Percentiles rank a stretch among this genome's conserved stretches.
phyloP scores from a whole-genome alignment of 2,797 vertebrate genomes.

The Clarias laeviceps region DNA sequence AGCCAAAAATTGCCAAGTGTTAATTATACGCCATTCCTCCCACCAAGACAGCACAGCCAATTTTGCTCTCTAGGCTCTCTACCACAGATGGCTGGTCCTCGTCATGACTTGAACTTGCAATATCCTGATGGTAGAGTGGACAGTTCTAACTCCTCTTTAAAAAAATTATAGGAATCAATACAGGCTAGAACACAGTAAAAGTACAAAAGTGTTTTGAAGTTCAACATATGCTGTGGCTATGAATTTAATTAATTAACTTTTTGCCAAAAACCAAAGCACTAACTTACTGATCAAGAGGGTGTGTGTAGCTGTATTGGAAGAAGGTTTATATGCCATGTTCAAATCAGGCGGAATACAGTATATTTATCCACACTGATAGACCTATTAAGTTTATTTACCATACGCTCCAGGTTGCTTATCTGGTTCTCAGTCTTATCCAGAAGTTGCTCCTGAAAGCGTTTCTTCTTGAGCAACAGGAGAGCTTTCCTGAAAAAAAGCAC shows the following conservation, averaged over 20 bases:
- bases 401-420: conserved; percentile 90
- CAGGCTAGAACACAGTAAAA: background rate
- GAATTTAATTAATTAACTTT: background rate
- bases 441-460: conserved; percentile 91
- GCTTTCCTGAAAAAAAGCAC: conserved; percentile 79
- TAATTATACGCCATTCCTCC: conserved; percentile 18
- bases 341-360: background rate
- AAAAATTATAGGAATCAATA: background rate
- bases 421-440: conserved; percentile 92
- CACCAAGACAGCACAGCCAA: background rate
- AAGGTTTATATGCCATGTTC: background rate
- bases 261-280: background rate
- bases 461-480: conserved; percentile 90
- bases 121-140: background rate
- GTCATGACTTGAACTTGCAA: background rate
- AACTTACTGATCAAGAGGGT: background rate
- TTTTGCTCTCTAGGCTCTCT: background rate
- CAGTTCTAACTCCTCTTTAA: background rate
- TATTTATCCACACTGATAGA: background rate
- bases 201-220: background rate
- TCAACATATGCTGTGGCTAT: background rate
- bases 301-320: background rate
- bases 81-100: conserved; percentile 1
- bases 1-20: background rate
- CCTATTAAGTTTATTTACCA: conserved; percentile 74